phyloP scores from a whole-genome alignment of 2,888 invertebrate species.

The Ornithoptera alexandrae region DNA sequence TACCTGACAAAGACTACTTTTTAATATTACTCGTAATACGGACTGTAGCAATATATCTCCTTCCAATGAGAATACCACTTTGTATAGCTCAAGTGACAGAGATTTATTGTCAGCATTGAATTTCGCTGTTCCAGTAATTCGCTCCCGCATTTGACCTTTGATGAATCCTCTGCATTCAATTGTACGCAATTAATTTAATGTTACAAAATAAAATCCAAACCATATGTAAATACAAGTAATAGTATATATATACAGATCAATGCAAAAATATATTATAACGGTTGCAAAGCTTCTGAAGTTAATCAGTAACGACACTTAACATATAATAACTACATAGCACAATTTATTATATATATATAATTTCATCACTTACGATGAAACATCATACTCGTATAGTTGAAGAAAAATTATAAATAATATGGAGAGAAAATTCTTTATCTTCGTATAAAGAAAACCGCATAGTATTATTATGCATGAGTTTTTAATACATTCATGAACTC shows the following conservation, averaged over 20 bases:
- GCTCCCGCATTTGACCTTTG: not conserved
- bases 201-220: not conserved
- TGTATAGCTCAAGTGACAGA: not conserved
- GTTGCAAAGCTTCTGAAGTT: no score
- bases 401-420: not conserved
- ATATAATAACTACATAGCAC: no score
- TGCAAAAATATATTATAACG: no score
- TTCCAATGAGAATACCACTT: not conserved
- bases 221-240: no score
- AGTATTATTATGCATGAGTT: constrained; percentile 6
- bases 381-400: no score
- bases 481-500: constrained; percentile 14
- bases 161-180: not conserved
- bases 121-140: not conserved
- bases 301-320: no score
- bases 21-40: not conserved
- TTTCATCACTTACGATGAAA: no score
- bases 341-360: no score
- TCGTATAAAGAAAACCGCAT: not conserved
- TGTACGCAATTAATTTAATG: not conserved
- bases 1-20: not conserved
- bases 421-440: not conserved
- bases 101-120: not conserved
- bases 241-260: no score
- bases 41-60: not conserved